Base-by-base conservation (phyloP, 1,140 invertebrate genomes). In the Armadillidium nasatum region DNA sequence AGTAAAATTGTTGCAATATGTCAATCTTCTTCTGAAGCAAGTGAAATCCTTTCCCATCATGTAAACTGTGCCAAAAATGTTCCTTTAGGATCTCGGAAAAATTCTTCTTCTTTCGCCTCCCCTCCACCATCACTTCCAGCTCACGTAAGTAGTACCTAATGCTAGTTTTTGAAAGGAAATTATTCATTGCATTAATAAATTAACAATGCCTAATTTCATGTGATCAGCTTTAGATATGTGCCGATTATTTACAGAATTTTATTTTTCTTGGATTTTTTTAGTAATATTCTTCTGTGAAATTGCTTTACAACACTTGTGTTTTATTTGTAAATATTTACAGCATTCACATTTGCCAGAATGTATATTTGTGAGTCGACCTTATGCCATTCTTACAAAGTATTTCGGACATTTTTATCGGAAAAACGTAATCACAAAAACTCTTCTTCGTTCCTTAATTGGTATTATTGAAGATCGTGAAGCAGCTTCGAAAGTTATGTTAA, bases 1-100 rank as follows among this genome's bases (percentile, higher is more conserved):
- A 95, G 97, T 80, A 91, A 89, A 77, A 93, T 96, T 80, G 87
- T 92, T 7, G 94, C 95, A 4, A 87, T 93, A 9, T 97, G 94
- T 84, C 90, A 92, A 82, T 93, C 91, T 3, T 90, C 88, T 82
- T 90, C 92, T 73, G 94, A 96, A 93, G 72, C 90, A 91, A 76
- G 73, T 43, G 91, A 94, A 74, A 85, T 93, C 67, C 85, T 96
- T 7, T 85, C 82, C 13, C 88, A 89, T 54, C 91, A 92, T 88
- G 89, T 60, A 60, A 13, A 60, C 11, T 15, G 50, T 60, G 50
- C 50, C 1, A 60, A 19, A 60, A n/a, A n/a, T n/a, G n/a, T n/a
- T n/a, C n/a, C n/a, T n/a, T 19, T 19, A 60, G 50, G 50, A 60
- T 15, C 50, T 19, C 50, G 19, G 3, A 60, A 60, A 60, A 13